These are phyloP conservation scores for Leptatherina wallacei DNA, from an alignment of 2,797 vertebrate genomes.

Conservation along the genomic window DNA sequence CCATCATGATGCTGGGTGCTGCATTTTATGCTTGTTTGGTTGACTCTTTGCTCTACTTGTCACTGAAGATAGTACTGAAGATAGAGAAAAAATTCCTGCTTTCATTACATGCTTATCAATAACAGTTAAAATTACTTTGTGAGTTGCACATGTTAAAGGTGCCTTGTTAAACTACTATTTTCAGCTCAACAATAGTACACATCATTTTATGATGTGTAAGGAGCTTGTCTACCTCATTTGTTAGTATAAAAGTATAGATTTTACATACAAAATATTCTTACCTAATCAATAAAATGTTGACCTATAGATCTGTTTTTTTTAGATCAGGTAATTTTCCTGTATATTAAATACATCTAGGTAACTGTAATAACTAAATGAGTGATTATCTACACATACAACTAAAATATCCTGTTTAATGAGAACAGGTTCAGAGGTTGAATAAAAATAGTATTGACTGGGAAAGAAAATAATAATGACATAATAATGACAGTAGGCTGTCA, in stretches of 20 bases:
- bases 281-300: neutral
- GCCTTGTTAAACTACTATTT: neutral
- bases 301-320: neutral
- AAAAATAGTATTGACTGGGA: slow-evolving; percentile 8
- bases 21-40: neutral
- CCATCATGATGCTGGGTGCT: neutral
- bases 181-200: neutral
- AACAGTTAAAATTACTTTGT: neutral
- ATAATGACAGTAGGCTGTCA: slow-evolving; percentile 65
- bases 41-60: neutral
- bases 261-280: neutral
- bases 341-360: neutral
- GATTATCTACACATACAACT: neutral
- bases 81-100: slow-evolving; percentile 1
- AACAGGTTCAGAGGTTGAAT: slow-evolving; percentile 6
- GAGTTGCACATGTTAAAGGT: neutral
- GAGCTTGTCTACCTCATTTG: too few species aligned
- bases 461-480: slow-evolving; percentile 33
- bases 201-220: neutral
- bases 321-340: too few species aligned
- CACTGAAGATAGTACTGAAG: slow-evolving; percentile 1
- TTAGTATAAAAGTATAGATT: neutral
- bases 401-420: neutral
- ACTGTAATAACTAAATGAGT: neutral
- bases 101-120: neutral